phyloP scores from a whole-genome alignment of 1,140 invertebrate species.

The Nautilus pompilius region DNA sequence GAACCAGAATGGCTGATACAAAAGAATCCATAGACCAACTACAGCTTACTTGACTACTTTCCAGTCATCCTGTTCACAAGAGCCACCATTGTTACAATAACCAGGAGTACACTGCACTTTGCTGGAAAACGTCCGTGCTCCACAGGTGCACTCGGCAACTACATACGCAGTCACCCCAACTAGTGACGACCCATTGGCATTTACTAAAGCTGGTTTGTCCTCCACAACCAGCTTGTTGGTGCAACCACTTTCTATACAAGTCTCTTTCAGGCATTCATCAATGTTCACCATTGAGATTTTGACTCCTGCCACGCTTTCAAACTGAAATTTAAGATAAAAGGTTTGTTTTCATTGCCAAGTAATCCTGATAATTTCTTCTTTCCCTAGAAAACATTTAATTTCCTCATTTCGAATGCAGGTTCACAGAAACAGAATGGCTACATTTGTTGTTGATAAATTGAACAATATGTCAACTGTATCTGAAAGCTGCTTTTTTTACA shows the following conservation, averaged over 20 bases:
- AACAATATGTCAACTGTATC: too few relatives aligned
- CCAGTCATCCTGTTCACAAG: conserved; percentile 74
- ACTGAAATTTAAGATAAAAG: conserved; percentile 58
- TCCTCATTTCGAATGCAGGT: too few relatives aligned
- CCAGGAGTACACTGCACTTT: conserved; percentile 74
- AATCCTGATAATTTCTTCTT: too few relatives aligned
- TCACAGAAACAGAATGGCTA: too few relatives aligned
- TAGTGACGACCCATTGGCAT: conserved; percentile 92
- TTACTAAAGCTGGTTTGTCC: conserved; percentile 84
- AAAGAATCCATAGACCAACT: background rate
- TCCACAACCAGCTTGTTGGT: conserved; percentile 82
- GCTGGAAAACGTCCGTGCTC: conserved; percentile 29
- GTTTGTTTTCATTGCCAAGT: too few relatives aligned
- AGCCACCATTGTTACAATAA: conserved; percentile 91
- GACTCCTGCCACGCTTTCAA: conserved; percentile 88
- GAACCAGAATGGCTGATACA: background rate
- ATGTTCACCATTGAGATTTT: conserved; percentile 97
- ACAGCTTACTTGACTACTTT: conserved; percentile 71
- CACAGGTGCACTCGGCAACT: conserved; percentile 72
- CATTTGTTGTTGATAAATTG: too few relatives aligned
- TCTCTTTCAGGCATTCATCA: conserved; percentile 92
- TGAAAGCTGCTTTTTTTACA: too few relatives aligned
- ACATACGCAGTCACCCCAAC: conserved; percentile 89
- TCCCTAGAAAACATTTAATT: too few relatives aligned
- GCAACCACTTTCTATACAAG: conserved; percentile 88